These are phyloP conservation scores for Cyanistes caeruleus DNA, from an alignment of 2,113 vertebrate genomes.

Conservation along the genomic window DNA sequence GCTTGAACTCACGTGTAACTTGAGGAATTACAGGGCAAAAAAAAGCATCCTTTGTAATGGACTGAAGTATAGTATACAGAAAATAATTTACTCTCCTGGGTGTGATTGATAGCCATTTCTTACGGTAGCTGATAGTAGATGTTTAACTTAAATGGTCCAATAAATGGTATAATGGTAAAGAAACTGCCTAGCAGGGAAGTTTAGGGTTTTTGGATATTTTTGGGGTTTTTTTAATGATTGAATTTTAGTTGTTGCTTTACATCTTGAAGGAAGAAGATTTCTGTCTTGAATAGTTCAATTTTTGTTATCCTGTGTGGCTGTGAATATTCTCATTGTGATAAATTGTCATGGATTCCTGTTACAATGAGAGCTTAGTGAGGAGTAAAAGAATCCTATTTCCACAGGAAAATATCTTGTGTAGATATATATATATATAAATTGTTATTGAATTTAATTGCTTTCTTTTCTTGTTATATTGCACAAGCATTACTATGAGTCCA, in stretches of 20 bases:
- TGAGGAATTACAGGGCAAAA: neutral
- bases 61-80: neutral
- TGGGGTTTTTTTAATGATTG: neutral
- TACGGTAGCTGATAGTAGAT: neutral
- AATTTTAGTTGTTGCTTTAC: neutral
- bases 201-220: neutral
- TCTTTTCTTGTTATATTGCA: neutral
- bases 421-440: neutral
- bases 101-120: neutral
- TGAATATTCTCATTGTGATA: neutral
- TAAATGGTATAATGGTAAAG: neutral
- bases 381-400: neutral
- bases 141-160: neutral
- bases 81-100: neutral
- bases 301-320: neutral
- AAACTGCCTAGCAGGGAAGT: neutral
- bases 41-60: fast-evolving
- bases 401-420: neutral
- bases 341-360: neutral
- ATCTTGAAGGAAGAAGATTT: neutral
- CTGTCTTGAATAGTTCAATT: neutral
- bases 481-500: neutral
- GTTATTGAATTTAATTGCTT: neutral
- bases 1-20: neutral
- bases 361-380: neutral